phyloP scores from a whole-genome alignment of 2,113 vertebrate genomes.

The Podarcis muralis region DNA sequence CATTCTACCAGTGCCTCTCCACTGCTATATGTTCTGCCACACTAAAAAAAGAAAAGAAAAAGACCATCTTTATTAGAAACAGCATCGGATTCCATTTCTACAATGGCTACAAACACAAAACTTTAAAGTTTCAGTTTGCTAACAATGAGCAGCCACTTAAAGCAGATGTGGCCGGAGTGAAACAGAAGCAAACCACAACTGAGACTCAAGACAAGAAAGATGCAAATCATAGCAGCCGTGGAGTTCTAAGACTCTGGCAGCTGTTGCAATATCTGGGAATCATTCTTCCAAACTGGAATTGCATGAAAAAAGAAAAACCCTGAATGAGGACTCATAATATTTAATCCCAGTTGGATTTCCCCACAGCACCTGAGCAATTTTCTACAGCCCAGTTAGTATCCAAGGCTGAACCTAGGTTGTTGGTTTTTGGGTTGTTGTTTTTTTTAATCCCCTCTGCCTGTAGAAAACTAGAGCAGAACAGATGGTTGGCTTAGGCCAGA shows the following conservation, averaged over 20 bases:
- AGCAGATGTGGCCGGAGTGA: not conserved
- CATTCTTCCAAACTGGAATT: not conserved
- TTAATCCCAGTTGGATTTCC: not conserved
- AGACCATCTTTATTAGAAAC: not conserved
- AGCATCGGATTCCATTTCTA: not conserved
- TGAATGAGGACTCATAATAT: not conserved
- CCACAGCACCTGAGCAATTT: not conserved
- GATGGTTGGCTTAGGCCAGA: no score
- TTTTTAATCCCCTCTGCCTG: no score
- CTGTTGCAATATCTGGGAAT: not conserved
- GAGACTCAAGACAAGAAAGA: not conserved
- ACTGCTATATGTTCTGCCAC: not conserved
- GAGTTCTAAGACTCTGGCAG: not conserved
- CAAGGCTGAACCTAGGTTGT: not conserved
- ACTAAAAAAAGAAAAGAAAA: not conserved
- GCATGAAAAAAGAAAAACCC: not conserved
- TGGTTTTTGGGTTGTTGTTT: not conserved
- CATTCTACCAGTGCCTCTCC: not conserved
- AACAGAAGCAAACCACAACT: not conserved
- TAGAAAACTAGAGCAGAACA: not conserved
- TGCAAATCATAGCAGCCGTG: not conserved
- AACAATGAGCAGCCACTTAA: not conserved
- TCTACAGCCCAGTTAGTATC: not conserved
- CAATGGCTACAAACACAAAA: not conserved
- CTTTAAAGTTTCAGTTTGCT: not conserved